Evolutionary conservation across 2,113 vertebrate species (phyloP).

Genomic region (Spea multiplicata): DNA sequence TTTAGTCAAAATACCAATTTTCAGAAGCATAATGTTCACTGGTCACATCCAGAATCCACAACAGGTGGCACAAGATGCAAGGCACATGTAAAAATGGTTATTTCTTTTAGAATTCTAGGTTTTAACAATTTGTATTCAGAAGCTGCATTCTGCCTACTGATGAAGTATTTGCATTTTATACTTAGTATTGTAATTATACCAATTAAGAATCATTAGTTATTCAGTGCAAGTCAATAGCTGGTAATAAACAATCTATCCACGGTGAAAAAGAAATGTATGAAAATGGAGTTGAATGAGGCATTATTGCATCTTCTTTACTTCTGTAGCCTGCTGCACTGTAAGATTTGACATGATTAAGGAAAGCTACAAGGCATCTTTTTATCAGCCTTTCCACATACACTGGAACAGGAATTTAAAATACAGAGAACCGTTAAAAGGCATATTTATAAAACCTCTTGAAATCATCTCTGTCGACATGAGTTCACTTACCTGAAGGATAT

Average conservation of each 20-base stretch:
- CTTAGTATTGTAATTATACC: slow-evolving; percentile 41
- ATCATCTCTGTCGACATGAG: neutral
- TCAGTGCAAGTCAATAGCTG: slow-evolving; percentile 42
- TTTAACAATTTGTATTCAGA: slow-evolving; percentile 34
- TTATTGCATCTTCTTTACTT: neutral
- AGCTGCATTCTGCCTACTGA: slow-evolving; percentile 7
- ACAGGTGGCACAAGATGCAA: slow-evolving; percentile 2
- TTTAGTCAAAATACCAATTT: too few species aligned
- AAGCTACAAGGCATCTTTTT: slow-evolving; percentile 8
- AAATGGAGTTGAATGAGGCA: slow-evolving; percentile 22
- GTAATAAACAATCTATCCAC: slow-evolving; percentile 22
- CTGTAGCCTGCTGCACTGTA: neutral
- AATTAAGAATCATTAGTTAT: slow-evolving; percentile 46
- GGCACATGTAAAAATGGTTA: too few species aligned
- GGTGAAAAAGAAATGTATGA: slow-evolving; percentile 8
- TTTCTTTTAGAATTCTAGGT: slow-evolving; percentile 2
- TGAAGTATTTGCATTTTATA: slow-evolving; percentile 43
- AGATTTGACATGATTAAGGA: neutral
- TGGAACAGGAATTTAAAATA: neutral
- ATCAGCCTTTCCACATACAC: neutral
- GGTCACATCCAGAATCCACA: neutral
- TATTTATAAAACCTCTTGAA: neutral
- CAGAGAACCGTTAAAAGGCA: slow-evolving; percentile 5
- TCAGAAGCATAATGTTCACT: too few species aligned
- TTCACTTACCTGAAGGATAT: slow-evolving; percentile 20